phyloP scores from a whole-genome alignment of 2,888 invertebrate species.

The Ganaspis brasiliensis region DNA sequence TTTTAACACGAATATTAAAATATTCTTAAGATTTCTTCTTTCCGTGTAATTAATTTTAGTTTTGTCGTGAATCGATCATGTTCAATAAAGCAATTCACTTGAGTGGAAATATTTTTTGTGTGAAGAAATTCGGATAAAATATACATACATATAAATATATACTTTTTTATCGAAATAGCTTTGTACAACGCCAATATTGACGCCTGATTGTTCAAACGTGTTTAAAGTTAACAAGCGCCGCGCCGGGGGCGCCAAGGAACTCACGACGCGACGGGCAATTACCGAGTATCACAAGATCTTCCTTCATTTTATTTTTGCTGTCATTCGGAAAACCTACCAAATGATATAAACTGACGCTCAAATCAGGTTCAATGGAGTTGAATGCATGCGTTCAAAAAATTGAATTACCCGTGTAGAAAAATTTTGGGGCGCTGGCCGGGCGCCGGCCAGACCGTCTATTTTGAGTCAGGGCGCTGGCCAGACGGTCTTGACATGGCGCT shows the following conservation, averaged over 20 bases:
- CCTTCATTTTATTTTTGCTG: slow-evolving; percentile 29
- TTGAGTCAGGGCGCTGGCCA: no score
- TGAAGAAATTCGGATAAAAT: slow-evolving; percentile 3
- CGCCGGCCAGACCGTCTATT: no score
- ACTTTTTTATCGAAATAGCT: slow-evolving; percentile 28
- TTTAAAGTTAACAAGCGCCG: slow-evolving; percentile 56
- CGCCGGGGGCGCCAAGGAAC: slow-evolving; percentile 57
- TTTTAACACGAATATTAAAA: no score
- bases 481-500: no score
- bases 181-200: slow-evolving; percentile 45
- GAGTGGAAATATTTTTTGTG: not conserved
- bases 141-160: not conserved
- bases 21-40: no score
- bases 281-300: slow-evolving; percentile 55
- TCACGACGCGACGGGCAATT: slow-evolving; percentile 58
- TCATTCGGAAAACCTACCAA: not conserved
- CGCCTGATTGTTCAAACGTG: slow-evolving; percentile 51
- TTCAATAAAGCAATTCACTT: no score
- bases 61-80: no score
- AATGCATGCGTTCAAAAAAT: no score
- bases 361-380: no score
- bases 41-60: no score
- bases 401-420: no score
- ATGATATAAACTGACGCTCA: not conserved
- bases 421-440: no score